Evolutionary conservation across 2,113 vertebrate genomes (phyloP), one percentile per base, ranked within the genome.

Genomic region (Heterocephalus glaber): DNA sequence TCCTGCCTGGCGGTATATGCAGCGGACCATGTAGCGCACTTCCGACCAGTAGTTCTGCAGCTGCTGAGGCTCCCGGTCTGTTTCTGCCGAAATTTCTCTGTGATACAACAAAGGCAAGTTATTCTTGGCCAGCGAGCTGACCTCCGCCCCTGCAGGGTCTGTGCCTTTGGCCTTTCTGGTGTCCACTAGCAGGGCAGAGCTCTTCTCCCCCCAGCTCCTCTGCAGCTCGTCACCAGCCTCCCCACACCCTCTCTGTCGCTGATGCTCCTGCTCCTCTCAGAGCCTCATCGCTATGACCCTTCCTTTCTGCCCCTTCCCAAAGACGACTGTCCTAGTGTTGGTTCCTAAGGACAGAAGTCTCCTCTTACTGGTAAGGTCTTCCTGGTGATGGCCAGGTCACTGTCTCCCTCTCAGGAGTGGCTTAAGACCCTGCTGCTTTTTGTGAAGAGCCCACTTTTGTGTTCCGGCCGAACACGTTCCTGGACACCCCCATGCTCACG

Each of bases 31-130:
- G 98, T 99, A 99, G 80, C 99, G 99, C 81, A 99, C 99, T 98
- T 99, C 99, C 0, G 99, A 99, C 99, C 99, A 99, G 98, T 99
- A 99, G 97, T 99, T 99, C 98, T 99, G 99, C 94, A 99, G 99
- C 98, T 99, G 99, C 98, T 99, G 99, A 20, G 99, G 99, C 97
- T 99, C 99, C 72, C 99, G 98, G 97, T 99, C 99, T 6, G 99
- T 98, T 97, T 99, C 99, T 35, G 99, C 98, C 22, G 99, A 99
- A 96, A 99, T 98, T 98, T 99, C 99, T 98, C 99, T 99, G 98
- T 20, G 74, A 94, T 83, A 86, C 17, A 47, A 77, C 54, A 91
- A 3, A 61, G 52, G 12, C 76, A 38, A 41, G 54, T 86, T 58
- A 76, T 8, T 30, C 49, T 24, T 66, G n/a, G 28, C 8, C 4